phyloP scores from a whole-genome alignment of 2,888 invertebrate species.

The Crocallis elinguaria region DNA sequence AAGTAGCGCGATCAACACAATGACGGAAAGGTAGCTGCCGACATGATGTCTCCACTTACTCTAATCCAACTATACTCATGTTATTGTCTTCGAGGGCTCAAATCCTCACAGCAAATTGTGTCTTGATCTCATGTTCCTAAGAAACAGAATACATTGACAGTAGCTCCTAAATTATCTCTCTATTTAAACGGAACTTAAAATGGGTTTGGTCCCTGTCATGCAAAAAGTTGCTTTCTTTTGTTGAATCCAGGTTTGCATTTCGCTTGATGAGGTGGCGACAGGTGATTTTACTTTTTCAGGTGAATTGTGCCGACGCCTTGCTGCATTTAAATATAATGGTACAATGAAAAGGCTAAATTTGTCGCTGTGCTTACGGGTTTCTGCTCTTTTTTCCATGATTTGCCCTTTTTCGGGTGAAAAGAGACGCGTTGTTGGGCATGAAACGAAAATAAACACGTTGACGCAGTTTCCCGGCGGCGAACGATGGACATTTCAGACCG shows the following conservation, averaged over 20 bases:
- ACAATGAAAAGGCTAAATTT: slow-evolving; percentile 69
- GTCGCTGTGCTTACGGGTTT: slow-evolving; percentile 55
- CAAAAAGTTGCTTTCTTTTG: slow-evolving; percentile 43
- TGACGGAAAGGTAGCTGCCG: slow-evolving; percentile 55
- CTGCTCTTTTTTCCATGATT: slow-evolving; percentile 39
- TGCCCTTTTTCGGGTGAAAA: slow-evolving; percentile 47
- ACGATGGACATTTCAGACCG: slow-evolving; percentile 14
- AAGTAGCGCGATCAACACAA: slow-evolving; percentile 35
- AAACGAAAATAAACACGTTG: slow-evolving; percentile 42
- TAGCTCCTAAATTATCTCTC: slow-evolving; percentile 59
- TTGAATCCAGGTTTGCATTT: slow-evolving; percentile 43
- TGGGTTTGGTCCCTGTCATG: slow-evolving; percentile 36
- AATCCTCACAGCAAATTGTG: slow-evolving; percentile 40
- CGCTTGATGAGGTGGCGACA: slow-evolving; percentile 41
- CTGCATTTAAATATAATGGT: slow-evolving; percentile 73
- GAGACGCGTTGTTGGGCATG: slow-evolving; percentile 42
- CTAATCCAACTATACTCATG: slow-evolving; percentile 60
- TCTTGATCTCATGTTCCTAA: slow-evolving; percentile 40
- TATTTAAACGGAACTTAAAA: slow-evolving; percentile 62
- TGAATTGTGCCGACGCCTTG: slow-evolving; percentile 58
- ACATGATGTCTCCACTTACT: slow-evolving; percentile 61
- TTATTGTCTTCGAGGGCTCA: slow-evolving; percentile 52
- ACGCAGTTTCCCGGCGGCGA: slow-evolving; percentile 21
- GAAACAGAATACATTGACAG: slow-evolving; percentile 41
- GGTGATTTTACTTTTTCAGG: slow-evolving; percentile 63